Percentiles rank a stretch among this genome's conserved stretches.
These are phyloP conservation scores for Pogonognathellus flavescens DNA, from an alignment of 1,140 invertebrate genomes.

Conservation along the genomic window DNA sequence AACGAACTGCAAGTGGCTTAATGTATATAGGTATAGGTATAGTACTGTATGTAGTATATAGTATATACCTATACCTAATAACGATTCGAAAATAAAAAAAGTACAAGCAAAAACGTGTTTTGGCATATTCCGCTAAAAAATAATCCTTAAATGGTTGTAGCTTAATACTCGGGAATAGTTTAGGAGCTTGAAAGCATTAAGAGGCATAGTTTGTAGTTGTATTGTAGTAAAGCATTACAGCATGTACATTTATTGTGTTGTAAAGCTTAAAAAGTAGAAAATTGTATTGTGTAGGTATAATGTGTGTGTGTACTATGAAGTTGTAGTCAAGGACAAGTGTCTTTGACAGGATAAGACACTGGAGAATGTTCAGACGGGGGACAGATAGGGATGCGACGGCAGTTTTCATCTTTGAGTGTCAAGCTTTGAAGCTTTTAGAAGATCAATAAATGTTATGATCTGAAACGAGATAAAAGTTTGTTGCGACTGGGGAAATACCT, in stretches of 20 bases:
- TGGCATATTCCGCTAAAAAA: too few relatives aligned
- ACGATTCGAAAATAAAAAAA: too few relatives aligned
- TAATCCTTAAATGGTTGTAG: too few relatives aligned
- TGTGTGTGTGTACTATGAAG: not conserved
- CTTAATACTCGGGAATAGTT: too few relatives aligned
- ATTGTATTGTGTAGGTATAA: not conserved
- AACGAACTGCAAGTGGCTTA: too few relatives aligned
- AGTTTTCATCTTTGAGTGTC: conserved; percentile 3
- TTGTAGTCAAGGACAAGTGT: not conserved
- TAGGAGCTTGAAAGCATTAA: too few relatives aligned
- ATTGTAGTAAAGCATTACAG: too few relatives aligned
- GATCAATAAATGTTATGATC: conserved; percentile 38
- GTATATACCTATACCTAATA: too few relatives aligned
- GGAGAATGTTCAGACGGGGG: conserved; percentile 29
- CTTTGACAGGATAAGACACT: conserved; percentile 6
- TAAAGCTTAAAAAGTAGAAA: not conserved
- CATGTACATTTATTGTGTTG: too few relatives aligned
- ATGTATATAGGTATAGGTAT: not conserved
- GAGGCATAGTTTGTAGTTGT: too few relatives aligned
- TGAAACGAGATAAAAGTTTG: conserved; percentile 39
- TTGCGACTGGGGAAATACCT: not conserved
- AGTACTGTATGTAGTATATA: not conserved
- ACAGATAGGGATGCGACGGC: conserved; percentile 54
- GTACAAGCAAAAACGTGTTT: too few relatives aligned
- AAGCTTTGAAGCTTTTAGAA: conserved; percentile 48